Base-by-base conservation (phyloP, 2,113 vertebrate genomes). In the Mormyrus lacerda region DNA sequence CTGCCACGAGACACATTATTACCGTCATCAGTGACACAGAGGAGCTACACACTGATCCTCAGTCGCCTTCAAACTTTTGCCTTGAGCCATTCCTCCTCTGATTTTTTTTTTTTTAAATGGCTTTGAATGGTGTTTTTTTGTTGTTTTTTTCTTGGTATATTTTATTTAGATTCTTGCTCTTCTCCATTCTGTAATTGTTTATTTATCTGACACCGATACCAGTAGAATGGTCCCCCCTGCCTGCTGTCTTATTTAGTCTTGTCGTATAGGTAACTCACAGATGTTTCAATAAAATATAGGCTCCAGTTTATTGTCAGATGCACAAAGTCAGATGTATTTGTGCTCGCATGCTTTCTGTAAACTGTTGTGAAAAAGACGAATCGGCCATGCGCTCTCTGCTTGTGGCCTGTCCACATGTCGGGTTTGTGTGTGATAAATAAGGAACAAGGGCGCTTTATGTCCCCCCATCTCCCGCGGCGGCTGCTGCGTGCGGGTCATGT, bases 401-500 rank as follows among this genome's bases (percentile, higher is more conserved):
- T 31, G 61, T 27, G 61, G 27, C 61, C 61, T 69, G 61, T 69
- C 27, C n/a, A 31, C 61, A 4, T 69, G 10, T 69, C 10, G 61
- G 61, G 61, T 4, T 69, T 69, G n/a, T 31, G 27, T 31, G 61
- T 69, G 61, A 27, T 69, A 31, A 69, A 69, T 69, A 69, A 27
- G 27, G 61, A 31, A 69, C 61, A 69, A 69, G 27, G n/a, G n/a
- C 10, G 10, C 27, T 31, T 31, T 69, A 27, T 69, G 61, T 69
- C 9, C 61, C 61, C 27, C n/a, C 61, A 31, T 31, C 73, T 4
- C 73, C 73, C 73, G 2, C 31, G 4, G 73, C 5, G 73, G 73
- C 27, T 15, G 31, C 27, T 31, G 69, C 3, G 17, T 88, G 90
- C 4, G 0, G 87, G 65, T 89, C 87, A 90, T 88, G 89, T 91